Base-by-base conservation (phyloP, 2,888 invertebrate genomes). In the Stenodema calcarata region DNA sequence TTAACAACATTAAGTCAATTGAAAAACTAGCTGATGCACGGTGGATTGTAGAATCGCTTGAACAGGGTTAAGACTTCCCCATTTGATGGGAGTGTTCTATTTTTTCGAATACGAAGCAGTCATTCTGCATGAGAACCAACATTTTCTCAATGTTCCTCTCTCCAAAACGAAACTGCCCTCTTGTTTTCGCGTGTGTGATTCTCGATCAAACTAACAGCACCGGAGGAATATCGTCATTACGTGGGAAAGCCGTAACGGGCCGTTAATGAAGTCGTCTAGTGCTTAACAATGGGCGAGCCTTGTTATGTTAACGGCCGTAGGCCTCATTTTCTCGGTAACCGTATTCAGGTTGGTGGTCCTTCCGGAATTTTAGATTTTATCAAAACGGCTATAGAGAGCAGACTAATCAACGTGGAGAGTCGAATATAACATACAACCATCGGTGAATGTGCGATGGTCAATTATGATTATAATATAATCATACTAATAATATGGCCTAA, bases 131-230 rank as follows among this genome's bases (percentile, higher is more conserved):
- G 62, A 62, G 50, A 50, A 50, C 50, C 50, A n/a, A 14, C 23
- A 0, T 54, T 62, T 27, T 27, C 9, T 18, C 23, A 9, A 23
- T 62, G 62, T 62, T 62, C 62, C 62, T 23, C 62, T 23, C 62
- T 18, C 62, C 4, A 23, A 62, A 62, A 18, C n/a, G 11, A 62
- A 62, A 62, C 62, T 62, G 27, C 62, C 12, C 50, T 23, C 23
- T 23, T 18, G 27, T 69, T 30, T 82, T 82, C 16, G 35, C 82
- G 27, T 41, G 47, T 69, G 42, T 50, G 80, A 69, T 84, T 75
- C 84, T 27, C 84, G 73, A 84, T 84, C 84, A 84, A 78, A 84
- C 44, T 84, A 84, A 84, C 84, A 27, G 84, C 73, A 75, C 84
- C 42, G n/a, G 84, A 73, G 69, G 69, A 69, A 69, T 69, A 73